These are phyloP conservation scores for Trachymyrmex septentrionalis DNA, from an alignment of 1,140 invertebrate genomes.

Conservation along the genomic window DNA sequence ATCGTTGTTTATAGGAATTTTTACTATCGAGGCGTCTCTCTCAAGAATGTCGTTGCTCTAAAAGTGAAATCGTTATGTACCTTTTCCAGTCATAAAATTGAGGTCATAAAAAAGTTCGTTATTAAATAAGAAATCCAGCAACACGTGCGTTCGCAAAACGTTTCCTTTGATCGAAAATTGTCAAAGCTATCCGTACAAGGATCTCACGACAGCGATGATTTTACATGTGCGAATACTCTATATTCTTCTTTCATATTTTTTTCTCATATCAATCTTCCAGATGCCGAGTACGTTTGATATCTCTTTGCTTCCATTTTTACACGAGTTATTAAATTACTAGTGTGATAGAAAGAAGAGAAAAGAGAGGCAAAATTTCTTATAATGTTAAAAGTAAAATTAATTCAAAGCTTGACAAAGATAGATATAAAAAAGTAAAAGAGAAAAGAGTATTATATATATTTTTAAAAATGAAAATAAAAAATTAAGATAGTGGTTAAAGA, in stretches of 20 bases:
- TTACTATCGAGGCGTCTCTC: slow-evolving; percentile 8
- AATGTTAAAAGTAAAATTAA: slow-evolving; percentile 18
- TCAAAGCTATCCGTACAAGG: not conserved
- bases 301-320: slow-evolving; percentile 21
- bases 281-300: not conserved
- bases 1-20: slow-evolving; percentile 6
- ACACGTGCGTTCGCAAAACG: not conserved
- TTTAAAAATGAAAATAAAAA: not conserved
- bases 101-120: not conserved
- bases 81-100: not conserved
- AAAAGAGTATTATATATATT: not conserved
- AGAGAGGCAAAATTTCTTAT: not conserved
- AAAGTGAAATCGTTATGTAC: not conserved
- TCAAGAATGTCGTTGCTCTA: not conserved
- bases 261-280: not conserved
- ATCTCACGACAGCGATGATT: not conserved
- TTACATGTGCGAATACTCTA: not conserved
- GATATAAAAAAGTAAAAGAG: not conserved
- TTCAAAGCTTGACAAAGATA: slow-evolving; percentile 5
- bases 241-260: slow-evolving; percentile 14
- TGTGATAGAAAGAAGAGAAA: not conserved
- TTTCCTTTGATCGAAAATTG: slow-evolving; percentile 43
- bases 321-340: slow-evolving; percentile 43
- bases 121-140: not conserved
- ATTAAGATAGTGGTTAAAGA: not conserved